Base-by-base conservation (phyloP, 1,140 invertebrate genomes). In the Gryon sp. region DNA sequence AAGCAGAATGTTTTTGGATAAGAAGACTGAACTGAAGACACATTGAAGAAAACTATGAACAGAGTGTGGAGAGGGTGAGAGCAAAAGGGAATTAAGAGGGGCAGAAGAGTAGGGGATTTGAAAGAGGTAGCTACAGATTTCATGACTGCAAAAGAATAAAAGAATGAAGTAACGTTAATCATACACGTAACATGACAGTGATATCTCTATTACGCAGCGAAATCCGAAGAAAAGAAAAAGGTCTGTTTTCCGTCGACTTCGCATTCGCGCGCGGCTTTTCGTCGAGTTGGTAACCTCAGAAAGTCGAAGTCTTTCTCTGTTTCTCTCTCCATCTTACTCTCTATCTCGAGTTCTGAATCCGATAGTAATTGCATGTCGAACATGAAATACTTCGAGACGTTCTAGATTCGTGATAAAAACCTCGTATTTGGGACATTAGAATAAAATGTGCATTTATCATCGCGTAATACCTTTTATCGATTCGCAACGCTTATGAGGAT, bases 361-460 rank as follows among this genome's bases (percentile, higher is more conserved):
- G 50, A 69, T 68, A 76, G 63, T 76, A 76, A 76, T 76, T 63
- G 57, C 63, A 76, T 76, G 73, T 69, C 73, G 63, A 76, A 76
- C 73, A 76, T 76, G 43, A 76, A 76, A 76, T 69, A 76, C 57
- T 76, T 57, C 55, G 43, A 63, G 63, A 76, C 59, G 63, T 43
- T 69, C 73, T 69, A 63, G 63, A 69, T 76, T 76, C 73, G 63
- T 76, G 63, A 76, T 76, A 76, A 76, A 76, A 76, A 76, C 57
- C 63, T 69, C 73, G 63, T 50, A 69, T 63, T 76, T 28, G 36
- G 43, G 45, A 69, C 65, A 41, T 65, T 59, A 52, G 73, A 76
- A 76, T 76, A 76, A 76, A 76, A 76, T 69, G 73, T 59, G 52
- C 73, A 69, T 76, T 76, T 69, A 69, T 76, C 73, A 76, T 69